phyloP scores from a whole-genome alignment of 2,113 vertebrate species.

The Copsychus sechellarum region DNA sequence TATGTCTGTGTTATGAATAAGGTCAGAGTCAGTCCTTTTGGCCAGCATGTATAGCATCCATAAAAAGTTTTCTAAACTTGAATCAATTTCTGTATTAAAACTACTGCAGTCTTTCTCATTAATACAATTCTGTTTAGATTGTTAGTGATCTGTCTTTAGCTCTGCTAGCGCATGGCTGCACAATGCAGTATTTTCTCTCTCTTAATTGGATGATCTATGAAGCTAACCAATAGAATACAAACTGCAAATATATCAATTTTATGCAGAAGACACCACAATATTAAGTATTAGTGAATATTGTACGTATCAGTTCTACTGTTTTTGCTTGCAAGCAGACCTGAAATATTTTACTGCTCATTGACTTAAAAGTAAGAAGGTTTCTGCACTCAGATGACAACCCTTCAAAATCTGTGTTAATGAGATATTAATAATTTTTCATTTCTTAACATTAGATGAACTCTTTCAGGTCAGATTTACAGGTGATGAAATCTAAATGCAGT shows the following conservation, averaged over 20 bases:
- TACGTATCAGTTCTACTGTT: not conserved
- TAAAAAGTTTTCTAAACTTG: not conserved
- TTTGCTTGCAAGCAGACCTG: not conserved
- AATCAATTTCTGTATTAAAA: not conserved
- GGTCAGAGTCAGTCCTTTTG: not conserved
- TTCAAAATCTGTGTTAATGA: not conserved
- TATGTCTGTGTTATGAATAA: not conserved
- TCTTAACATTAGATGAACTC: not conserved
- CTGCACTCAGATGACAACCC: not conserved
- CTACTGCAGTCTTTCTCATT: not conserved
- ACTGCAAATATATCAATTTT: not conserved
- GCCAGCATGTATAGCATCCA: not conserved
- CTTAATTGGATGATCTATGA: not conserved
- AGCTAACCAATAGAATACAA: not conserved
- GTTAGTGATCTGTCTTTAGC: not conserved
- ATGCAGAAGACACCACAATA: not conserved
- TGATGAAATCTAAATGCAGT: not conserved
- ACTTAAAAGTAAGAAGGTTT: not conserved
- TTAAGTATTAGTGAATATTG: not conserved
- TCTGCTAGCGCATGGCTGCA: not conserved
- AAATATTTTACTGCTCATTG: not conserved
- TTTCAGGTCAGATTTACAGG: not conserved
- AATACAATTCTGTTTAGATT: not conserved
- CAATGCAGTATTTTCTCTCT: not conserved
- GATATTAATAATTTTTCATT: not conserved